Conservation (phyloP, 37 sponge, comb jelly and placozoan species). For the Diacarnus erythraeanus region DNA sequence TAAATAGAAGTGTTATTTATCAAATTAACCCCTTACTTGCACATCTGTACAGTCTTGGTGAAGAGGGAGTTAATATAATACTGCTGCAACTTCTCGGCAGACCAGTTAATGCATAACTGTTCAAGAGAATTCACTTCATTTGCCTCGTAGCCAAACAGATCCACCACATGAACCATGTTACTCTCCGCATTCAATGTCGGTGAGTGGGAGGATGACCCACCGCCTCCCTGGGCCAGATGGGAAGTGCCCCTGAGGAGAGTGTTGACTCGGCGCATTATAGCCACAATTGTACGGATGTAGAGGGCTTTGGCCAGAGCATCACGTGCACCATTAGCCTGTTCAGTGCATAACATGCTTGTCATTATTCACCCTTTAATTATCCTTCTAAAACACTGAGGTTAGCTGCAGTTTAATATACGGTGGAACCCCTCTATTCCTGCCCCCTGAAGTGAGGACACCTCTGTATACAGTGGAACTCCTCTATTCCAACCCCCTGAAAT, state of each 20-base stretch:
- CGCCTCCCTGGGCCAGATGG: slow-evolving; percentile 1
- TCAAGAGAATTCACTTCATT: slow-evolving; percentile 78
- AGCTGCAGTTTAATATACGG: too few species aligned
- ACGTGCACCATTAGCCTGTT: slow-evolving; percentile 84
- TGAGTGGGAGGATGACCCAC: not conserved
- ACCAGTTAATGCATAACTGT: slow-evolving; percentile 77
- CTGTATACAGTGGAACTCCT: too few species aligned
- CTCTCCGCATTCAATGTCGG: not conserved
- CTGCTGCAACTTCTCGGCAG: slow-evolving; percentile 61
- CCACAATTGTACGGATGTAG: slow-evolving; percentile 80
- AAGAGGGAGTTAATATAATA: slow-evolving; percentile 55
- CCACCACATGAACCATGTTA: slow-evolving; percentile 43
- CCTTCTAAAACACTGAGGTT: too few species aligned
- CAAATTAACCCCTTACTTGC: slow-evolving; percentile 32
- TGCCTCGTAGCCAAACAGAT: slow-evolving; percentile 83
- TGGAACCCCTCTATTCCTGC: too few species aligned
- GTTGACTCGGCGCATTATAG: slow-evolving; percentile 83
- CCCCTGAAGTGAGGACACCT: too few species aligned
- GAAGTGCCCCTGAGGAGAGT: slow-evolving; percentile 58
- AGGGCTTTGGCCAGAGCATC: slow-evolving; percentile 87
- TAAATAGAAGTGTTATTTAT: not conserved
- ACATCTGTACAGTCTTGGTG: slow-evolving; percentile 26
- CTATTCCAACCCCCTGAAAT: too few species aligned
- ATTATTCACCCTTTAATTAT: too few species aligned
- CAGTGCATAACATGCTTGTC: too few species aligned